Conservation (phyloP, 2,888 invertebrate genomes). For the Acleris laterana region DNA sequence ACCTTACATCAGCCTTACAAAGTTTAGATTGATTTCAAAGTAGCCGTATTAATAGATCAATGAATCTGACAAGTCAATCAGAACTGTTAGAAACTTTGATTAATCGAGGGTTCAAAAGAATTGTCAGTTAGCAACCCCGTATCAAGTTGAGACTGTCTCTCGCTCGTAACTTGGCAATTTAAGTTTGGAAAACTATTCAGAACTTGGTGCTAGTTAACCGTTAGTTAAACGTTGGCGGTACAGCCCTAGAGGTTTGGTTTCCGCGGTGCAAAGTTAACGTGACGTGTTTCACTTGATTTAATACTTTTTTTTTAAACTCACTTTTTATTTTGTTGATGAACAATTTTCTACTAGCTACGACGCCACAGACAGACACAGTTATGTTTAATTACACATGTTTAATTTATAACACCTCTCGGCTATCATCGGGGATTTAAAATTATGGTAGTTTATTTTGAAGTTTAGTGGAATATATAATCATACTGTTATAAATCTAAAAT, state of each 20-base stretch:
- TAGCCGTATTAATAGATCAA: slow-evolving; percentile 23
- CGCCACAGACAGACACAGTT: too few species aligned
- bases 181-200: slow-evolving; percentile 70
- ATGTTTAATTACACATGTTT: too few species aligned
- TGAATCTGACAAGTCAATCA: slow-evolving; percentile 22
- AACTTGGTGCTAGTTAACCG: slow-evolving; percentile 62
- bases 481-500: too few species aligned
- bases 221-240: slow-evolving; percentile 60
- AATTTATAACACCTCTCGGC: too few species aligned
- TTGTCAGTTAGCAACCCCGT: slow-evolving; percentile 13
- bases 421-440: too few species aligned
- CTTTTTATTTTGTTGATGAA: too few species aligned
- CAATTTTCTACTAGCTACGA: too few species aligned
- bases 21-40: slow-evolving; percentile 31
- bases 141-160: slow-evolving; percentile 45
- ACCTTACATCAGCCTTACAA: slow-evolving; percentile 23
- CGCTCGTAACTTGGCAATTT: slow-evolving; percentile 65
- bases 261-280: slow-evolving; percentile 38
- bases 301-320: too few species aligned
- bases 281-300: slow-evolving; percentile 1
- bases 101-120: slow-evolving; percentile 23
- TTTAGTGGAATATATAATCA: too few species aligned
- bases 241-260: slow-evolving; percentile 54
- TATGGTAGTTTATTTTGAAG: too few species aligned
- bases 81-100: slow-evolving; percentile 30